Base-by-base conservation (phyloP, 23 tunicate genomes). In the Styela clava region DNA sequence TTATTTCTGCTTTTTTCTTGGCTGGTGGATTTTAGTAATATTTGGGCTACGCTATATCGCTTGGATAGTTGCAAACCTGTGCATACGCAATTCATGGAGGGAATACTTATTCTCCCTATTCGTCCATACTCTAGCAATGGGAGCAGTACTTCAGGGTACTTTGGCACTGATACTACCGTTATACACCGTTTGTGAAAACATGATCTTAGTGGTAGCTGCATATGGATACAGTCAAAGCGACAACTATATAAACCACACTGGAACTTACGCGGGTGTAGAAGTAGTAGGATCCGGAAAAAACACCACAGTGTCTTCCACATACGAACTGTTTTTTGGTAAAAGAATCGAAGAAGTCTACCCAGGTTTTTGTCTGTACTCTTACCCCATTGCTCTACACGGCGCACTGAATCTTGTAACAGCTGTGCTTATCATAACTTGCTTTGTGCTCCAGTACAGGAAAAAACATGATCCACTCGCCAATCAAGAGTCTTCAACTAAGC, bases 1-100 rank as follows among this genome's bases (percentile, higher is more conserved):
- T 28, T 71, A 71, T 32, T 71, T 71, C 77, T 71, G 77, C 35
- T 71, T 71, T 32, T 71, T 19, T 71, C 77, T 71, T 5, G 77
- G 77, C 5, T 71, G 77, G 77, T 71, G 77, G 77, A 71, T 71
- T 28, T 29, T 71, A 7, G 35, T 71, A 2, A 34, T 34, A 22
- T 71, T 71, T 32, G 77, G 35, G 12, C 3, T 71, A 3, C 35
- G 77, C 27, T 71, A 34, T 20, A 2, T 71, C 3, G 35, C 34
- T 33, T 71, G 77, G 77, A 27, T 71, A 30, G 32, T 16, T 22
- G 77, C 35, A 30, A 21, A 28, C 37, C 29, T 26, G 12, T 71
- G 35, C 3, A 30, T 71, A 21, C 18, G 34, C 3, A 71, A 31
- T 16, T 71, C 77, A 20, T 21, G 35, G 24, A 71, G 29, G 29